These are phyloP conservation scores for Penaeus chinensis DNA, from an alignment of 1,140 invertebrate species.

Conservation along the genomic window DNA sequence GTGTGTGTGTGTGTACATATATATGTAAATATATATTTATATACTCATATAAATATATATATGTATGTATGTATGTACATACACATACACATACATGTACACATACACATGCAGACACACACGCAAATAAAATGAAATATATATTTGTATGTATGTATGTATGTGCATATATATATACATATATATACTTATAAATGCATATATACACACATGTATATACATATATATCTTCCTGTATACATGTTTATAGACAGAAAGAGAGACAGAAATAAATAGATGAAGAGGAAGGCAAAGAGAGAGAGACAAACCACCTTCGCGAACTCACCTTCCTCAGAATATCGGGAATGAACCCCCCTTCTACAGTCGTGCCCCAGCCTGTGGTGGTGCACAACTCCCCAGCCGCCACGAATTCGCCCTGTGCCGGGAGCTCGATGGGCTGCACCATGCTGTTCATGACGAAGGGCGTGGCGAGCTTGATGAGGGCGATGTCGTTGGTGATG, in stretches of 20 bases:
- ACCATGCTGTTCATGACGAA: background rate
- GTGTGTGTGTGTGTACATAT: background rate
- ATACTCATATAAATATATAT: background rate
- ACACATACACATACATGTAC: no score
- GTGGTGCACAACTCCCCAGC: background rate
- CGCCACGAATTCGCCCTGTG: constrained; percentile 3
- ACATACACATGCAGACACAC: no score
- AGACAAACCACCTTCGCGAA: background rate
- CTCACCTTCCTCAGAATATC: constrained; percentile 35
- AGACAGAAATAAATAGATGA: background rate
- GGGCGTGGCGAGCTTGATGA: constrained; percentile 4
- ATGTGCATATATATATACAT: no score
- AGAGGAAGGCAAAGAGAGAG: background rate
- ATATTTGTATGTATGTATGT: no score
- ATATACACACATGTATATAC: no score
- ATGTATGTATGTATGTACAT: constrained; percentile 17
- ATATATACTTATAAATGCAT: no score
- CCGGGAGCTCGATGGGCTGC: constrained; percentile 25
- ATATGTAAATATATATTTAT: background rate
- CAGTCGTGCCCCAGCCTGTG: constrained; percentile 35
- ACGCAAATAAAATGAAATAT: no score
- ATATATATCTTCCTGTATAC: no score
- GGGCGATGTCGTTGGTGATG: constrained; percentile 23
- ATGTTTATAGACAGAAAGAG: background rate
- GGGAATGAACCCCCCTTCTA: background rate